Percentiles rank a stretch among this genome's conserved stretches.
phyloP scores from a whole-genome alignment of 2,797 vertebrate species.

The Chromis chromis region DNA sequence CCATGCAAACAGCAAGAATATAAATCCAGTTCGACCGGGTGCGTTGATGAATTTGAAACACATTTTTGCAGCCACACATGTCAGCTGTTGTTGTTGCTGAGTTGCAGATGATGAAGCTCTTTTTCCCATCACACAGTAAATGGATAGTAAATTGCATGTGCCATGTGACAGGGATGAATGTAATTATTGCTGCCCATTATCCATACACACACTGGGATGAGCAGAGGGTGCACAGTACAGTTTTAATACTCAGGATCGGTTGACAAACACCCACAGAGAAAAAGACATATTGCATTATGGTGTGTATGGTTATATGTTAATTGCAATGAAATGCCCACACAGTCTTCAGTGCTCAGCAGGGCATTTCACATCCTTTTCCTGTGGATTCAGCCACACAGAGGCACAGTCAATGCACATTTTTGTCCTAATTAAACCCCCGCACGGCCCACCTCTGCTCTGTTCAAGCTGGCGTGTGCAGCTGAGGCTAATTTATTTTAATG shows the following conservation, averaged over 20 bases:
- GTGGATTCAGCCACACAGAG: constrained; percentile 50
- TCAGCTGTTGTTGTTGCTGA: constrained; percentile 3
- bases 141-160: constrained; percentile 47
- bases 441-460: constrained; percentile 65
- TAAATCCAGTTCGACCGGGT: constrained; percentile 1
- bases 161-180: constrained; percentile 53
- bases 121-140: constrained; percentile 33
- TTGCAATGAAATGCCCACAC: constrained; percentile 62
- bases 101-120: constrained; percentile 31
- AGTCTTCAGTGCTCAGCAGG: constrained; percentile 57
- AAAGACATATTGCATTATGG: constrained; percentile 49
- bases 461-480: constrained; percentile 54
- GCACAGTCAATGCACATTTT: constrained; percentile 60
- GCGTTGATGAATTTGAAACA: constrained; percentile 18
- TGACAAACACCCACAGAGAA: constrained; percentile 47
- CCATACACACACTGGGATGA: constrained; percentile 36
- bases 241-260: constrained; percentile 28
- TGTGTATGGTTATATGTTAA: constrained; percentile 45
- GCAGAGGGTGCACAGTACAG: constrained; percentile 16
- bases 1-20: constrained; percentile 6
- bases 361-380: constrained; percentile 64
- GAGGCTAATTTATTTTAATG: constrained; percentile 62
- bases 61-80: constrained; percentile 10
- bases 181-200: constrained; percentile 67
- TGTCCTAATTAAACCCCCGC: constrained; percentile 70